A percentile compares a stretch with the other conserved stretches of the same genome.
These are phyloP conservation scores for Cremastobaeus sp. DNA, from an alignment of 2,888 invertebrate species.

Conservation along the genomic window DNA sequence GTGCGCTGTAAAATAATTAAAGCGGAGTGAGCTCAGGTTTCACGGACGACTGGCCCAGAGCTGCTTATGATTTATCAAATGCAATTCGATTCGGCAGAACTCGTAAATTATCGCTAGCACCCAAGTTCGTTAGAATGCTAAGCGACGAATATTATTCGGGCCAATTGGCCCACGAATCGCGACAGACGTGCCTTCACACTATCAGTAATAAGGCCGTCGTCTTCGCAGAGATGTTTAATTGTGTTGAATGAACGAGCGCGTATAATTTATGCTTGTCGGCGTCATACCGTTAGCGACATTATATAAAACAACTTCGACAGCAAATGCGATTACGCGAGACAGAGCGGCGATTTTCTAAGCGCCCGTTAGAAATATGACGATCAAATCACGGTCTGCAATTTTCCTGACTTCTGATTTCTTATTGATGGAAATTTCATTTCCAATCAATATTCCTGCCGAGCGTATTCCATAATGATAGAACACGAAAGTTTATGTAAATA, in stretches of 20 bases:
- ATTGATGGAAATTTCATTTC: too few species aligned
- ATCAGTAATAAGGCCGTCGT: conserved; percentile 21
- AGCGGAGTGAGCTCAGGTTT: conserved; percentile 26
- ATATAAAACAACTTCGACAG: too few species aligned
- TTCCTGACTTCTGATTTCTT: too few species aligned
- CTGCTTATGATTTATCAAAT: conserved; percentile 34
- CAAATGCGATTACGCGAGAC: too few species aligned
- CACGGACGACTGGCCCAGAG: conserved; percentile 14
- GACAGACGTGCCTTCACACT: conserved; percentile 8
- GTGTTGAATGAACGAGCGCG: neutral
- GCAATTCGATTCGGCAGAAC: conserved; percentile 10
- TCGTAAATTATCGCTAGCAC: conserved; percentile 10
- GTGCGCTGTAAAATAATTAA: conserved; percentile 19
- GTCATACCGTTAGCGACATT: too few species aligned
- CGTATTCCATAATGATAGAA: too few species aligned
- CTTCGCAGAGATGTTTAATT: neutral
- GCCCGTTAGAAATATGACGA: too few species aligned
- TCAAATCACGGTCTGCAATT: too few species aligned
- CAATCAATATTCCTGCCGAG: too few species aligned
- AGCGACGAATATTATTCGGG: neutral
- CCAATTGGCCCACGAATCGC: conserved; percentile 9
- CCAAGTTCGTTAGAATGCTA: conserved; percentile 2
- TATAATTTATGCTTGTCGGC: neutral
- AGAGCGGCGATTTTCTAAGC: too few species aligned
- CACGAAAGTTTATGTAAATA: too few species aligned